These are phyloP conservation scores for Glaucidium brasilianum DNA, from an alignment of 2,113 vertebrate species.

Conservation along the genomic window DNA sequence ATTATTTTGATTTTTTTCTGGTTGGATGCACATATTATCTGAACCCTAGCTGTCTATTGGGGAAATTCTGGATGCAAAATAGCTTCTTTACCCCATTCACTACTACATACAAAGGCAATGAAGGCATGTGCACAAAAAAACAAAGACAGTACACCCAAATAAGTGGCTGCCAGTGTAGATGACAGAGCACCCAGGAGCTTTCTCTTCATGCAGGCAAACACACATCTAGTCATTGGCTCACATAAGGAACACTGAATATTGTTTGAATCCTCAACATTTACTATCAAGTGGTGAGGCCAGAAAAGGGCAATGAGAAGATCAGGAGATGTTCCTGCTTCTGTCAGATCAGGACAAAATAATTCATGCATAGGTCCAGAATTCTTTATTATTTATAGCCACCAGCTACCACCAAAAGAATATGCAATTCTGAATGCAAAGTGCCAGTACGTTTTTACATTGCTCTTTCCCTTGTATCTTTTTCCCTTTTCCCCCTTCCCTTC, in stretches of 20 bases:
- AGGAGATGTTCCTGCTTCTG: neutral
- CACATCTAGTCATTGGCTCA: neutral
- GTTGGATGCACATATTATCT: neutral
- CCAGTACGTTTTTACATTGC: rapidly evolving
- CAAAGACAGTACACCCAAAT: neutral
- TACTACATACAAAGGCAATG: neutral
- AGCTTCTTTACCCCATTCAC: neutral
- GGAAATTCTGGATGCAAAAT: neutral
- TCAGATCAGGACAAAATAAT: neutral
- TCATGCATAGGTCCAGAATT: neutral
- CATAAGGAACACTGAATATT: neutral
- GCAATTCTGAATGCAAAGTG: neutral
- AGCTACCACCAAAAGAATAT: neutral
- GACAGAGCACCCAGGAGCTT: neutral
- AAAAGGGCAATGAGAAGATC: neutral
- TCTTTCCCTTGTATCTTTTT: too few species aligned
- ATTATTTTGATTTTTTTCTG: neutral
- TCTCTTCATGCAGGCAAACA: neutral
- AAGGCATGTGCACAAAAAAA: neutral
- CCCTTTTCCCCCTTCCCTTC: too few species aligned
- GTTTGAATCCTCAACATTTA: neutral
- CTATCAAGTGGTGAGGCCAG: neutral
- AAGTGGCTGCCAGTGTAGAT: neutral
- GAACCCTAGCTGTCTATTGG: neutral
- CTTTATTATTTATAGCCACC: neutral